Conservation (phyloP, 2,797 vertebrate genomes). For the Myotis findleyi region DNA sequence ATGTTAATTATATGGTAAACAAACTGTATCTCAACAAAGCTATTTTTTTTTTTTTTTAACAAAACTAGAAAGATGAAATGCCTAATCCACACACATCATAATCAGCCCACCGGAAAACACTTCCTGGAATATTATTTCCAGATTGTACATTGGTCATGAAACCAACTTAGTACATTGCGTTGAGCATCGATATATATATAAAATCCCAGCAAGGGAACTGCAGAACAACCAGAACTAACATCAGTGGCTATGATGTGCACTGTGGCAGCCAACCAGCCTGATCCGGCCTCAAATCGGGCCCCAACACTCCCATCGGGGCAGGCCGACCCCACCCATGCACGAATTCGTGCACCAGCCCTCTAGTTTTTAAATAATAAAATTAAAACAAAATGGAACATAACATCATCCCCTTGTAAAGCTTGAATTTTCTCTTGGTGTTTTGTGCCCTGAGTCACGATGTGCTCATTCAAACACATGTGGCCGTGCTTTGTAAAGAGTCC, state of each 20-base stretch:
- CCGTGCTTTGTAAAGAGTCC: neutral
- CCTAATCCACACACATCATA: neutral
- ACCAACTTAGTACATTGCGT: neutral
- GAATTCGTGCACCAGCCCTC: too few species aligned
- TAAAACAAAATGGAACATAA: neutral
- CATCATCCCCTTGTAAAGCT: neutral
- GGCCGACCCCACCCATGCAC: too few species aligned
- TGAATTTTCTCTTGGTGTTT: neutral
- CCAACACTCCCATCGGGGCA: too few species aligned
- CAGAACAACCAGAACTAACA: too few species aligned
- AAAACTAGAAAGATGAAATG: neutral
- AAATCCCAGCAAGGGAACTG: too few species aligned
- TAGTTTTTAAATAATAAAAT: conserved; percentile 14
- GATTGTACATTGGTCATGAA: neutral
- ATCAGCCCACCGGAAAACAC: neutral
- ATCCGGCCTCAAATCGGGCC: too few species aligned
- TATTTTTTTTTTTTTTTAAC: neutral
- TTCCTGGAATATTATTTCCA: neutral
- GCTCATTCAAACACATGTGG: neutral
- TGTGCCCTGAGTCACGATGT: neutral
- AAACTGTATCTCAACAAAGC: conserved; percentile 34
- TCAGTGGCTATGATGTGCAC: too few species aligned
- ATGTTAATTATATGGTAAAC: neutral
- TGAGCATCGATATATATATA: neutral
- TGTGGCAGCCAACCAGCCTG: too few species aligned